phyloP scores from a whole-genome alignment of 2,113 vertebrate genomes.

The Gorsachius goisagi region DNA sequence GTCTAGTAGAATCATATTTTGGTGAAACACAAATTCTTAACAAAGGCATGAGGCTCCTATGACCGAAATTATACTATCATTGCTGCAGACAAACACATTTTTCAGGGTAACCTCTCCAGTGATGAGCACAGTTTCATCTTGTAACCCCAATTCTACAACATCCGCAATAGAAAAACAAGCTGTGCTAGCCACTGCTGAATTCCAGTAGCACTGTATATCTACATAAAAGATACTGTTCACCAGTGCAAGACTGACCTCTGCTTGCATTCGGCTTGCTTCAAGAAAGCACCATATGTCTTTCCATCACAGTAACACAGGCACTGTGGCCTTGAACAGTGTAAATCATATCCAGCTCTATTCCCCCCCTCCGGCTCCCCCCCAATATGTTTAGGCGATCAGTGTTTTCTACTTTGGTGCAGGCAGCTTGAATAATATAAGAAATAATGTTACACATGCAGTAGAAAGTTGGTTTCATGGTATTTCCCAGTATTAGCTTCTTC shows the following conservation, averaged over 20 bases:
- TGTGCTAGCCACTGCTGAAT: neutral
- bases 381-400: neutral
- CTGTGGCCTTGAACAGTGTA: neutral
- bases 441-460: neutral
- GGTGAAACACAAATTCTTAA: neutral
- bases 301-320: constrained; percentile 5
- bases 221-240: constrained; percentile 2
- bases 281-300: constrained; percentile 45
- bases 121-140: neutral
- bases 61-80: neutral
- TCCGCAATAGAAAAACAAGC: neutral
- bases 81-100: neutral
- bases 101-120: neutral
- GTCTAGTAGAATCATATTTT: neutral
- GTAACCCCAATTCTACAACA: neutral
- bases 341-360: neutral
- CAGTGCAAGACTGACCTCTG: constrained; percentile 65
- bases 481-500: neutral
- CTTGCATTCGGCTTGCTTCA: constrained; percentile 18
- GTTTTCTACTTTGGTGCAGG: neutral
- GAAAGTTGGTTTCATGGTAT: neutral
- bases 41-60: neutral
- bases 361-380: neutral
- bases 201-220: neutral
- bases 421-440: neutral